phyloP scores from a whole-genome alignment of 2,888 invertebrate species.

The Merodon equestris region DNA sequence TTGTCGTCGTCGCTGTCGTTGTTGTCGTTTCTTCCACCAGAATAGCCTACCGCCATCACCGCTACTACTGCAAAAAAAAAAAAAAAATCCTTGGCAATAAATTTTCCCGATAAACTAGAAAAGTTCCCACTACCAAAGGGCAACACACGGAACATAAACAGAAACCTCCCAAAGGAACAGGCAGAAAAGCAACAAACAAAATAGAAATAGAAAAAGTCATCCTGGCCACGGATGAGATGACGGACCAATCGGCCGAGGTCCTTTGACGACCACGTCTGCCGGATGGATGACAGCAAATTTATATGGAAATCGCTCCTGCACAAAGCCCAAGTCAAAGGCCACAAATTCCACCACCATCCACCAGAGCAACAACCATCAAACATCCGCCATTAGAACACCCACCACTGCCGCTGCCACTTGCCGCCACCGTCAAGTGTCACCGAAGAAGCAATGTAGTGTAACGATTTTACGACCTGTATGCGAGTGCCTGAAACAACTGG shows the following conservation, averaged over 20 bases:
- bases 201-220: constrained; percentile 47
- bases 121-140: constrained; percentile 61
- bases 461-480: constrained; percentile 60
- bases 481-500: constrained; percentile 29
- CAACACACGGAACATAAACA: constrained; percentile 13
- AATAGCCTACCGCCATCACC: constrained; percentile 9
- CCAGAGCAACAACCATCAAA: constrained; percentile 53
- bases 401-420: not conserved
- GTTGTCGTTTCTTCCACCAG: constrained; percentile 37
- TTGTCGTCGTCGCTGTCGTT: constrained; percentile 59
- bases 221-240: constrained; percentile 66
- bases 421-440: constrained; percentile 15
- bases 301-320: constrained; percentile 60
- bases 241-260: constrained; percentile 68
- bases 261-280: constrained; percentile 53
- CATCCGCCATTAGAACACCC: constrained; percentile 50
- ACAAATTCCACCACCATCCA: constrained; percentile 62
- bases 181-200: constrained; percentile 18
- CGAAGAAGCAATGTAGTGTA: constrained; percentile 56
- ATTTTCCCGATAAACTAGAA: constrained; percentile 65
- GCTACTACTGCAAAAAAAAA: constrained; percentile 16
- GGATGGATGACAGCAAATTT: constrained; percentile 57
- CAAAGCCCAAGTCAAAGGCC: constrained; percentile 44
- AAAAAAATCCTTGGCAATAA: constrained; percentile 45
- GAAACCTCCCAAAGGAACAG: not conserved